phyloP scores from a whole-genome alignment of 2,797 vertebrate species.

The Sebastes ruberrimus region DNA sequence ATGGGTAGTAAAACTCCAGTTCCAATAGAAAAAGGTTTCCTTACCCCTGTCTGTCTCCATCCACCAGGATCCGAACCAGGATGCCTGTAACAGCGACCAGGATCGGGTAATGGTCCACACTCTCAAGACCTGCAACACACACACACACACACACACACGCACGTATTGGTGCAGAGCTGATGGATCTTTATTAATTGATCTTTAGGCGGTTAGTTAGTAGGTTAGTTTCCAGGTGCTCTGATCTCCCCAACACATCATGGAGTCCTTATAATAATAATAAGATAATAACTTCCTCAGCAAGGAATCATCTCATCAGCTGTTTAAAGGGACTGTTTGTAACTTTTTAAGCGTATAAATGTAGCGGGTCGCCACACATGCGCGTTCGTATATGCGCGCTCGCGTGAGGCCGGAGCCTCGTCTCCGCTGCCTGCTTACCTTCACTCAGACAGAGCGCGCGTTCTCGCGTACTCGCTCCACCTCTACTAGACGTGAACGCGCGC shows the following conservation, averaged over 20 bases:
- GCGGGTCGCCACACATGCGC: no score
- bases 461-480: no score
- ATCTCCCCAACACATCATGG: not conserved
- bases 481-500: no score
- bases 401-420: no score
- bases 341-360: no score
- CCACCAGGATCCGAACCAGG: not conserved
- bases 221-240: not conserved
- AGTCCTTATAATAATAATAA: not conserved
- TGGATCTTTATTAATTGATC: no score
- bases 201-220: no score
- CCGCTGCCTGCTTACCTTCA: no score
- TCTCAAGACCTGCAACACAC: slow-evolving; percentile 1
- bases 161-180: no score
- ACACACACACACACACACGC: not conserved
- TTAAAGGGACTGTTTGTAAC: no score
- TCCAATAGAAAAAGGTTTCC: not conserved
- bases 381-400: no score
- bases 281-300: not conserved
- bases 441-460: no score
- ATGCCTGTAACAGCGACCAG: not conserved
- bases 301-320: not conserved
- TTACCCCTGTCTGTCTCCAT: slow-evolving; percentile 1
- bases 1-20: not conserved
- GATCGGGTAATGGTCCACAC: not conserved